Evolutionary conservation across 37 sponge, comb jelly and placozoan genomes (phyloP).

Genomic region (Corticium candelabrum): DNA sequence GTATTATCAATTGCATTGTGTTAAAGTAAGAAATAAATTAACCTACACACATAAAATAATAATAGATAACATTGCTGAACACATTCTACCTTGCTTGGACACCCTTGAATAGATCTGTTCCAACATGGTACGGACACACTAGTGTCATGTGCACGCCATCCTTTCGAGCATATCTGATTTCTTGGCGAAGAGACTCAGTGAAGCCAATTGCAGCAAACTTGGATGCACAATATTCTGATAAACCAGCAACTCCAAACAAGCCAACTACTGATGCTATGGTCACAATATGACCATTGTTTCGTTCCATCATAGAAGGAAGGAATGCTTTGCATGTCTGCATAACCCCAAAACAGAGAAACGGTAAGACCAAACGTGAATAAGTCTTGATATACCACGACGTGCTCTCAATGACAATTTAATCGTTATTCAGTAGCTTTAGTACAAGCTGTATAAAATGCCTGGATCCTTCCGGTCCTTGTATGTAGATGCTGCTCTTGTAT

Average conservation of each 20-base stretch:
- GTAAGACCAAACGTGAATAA: background rate
- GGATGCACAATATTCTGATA: constrained; percentile 83
- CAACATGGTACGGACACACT: constrained; percentile 78
- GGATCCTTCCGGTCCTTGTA: too few species aligned
- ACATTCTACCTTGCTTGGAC: constrained; percentile 65
- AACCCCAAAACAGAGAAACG: background rate
- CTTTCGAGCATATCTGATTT: constrained; percentile 8
- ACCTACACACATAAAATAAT: too few species aligned
- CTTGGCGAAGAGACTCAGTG: constrained; percentile 42
- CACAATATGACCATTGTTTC: constrained; percentile 75
- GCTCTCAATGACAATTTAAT: too few species aligned
- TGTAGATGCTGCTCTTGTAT: too few species aligned
- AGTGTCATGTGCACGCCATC: constrained; percentile 61
- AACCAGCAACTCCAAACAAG: constrained; percentile 62
- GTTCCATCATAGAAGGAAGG: constrained; percentile 67
- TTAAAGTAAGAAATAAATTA: too few species aligned
- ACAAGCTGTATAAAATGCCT: too few species aligned
- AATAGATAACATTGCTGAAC: too few species aligned
- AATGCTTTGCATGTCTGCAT: constrained; percentile 71
- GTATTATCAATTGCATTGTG: too few species aligned
- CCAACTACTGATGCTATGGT: constrained; percentile 84
- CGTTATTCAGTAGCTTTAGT: too few species aligned
- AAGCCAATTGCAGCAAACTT: constrained; percentile 77
- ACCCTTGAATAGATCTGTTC: constrained; percentile 89
- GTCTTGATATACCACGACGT: too few species aligned